Percentiles rank a stretch among this genome's conserved stretches.
These are phyloP conservation scores for Dendroctonus ponderosae DNA, from an alignment of 1,140 invertebrate genomes.

Conservation along the genomic window DNA sequence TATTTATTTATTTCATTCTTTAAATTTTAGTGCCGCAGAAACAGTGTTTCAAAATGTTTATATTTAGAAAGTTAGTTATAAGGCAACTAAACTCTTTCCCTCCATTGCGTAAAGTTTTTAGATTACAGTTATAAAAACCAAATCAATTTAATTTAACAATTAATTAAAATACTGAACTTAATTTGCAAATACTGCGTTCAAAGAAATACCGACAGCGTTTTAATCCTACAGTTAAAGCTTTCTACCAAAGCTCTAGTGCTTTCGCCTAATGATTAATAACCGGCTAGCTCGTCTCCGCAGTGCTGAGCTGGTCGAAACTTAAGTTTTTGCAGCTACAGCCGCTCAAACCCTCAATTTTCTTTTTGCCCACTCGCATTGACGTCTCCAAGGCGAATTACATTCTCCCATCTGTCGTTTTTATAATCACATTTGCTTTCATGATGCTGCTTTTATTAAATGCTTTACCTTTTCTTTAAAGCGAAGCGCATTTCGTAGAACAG, in stretches of 20 bases:
- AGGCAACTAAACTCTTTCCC: no score
- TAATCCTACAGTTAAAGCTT: no score
- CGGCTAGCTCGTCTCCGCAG: constrained; percentile 9
- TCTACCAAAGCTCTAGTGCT: constrained; percentile 18
- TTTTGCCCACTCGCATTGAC: constrained; percentile 28
- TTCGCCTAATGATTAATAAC: constrained; percentile 23
- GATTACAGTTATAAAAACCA: no score
- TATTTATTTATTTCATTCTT: no score
- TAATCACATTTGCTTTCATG: constrained; percentile 30
- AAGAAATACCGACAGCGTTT: no score
- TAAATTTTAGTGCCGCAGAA: no score
- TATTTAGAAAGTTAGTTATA: no score
- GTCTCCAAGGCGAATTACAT: constrained; percentile 28
- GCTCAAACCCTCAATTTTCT: constrained; percentile 31
- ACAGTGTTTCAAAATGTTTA: no score
- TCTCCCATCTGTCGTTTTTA: constrained; percentile 26
- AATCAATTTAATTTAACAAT: no score
- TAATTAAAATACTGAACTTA: no score
- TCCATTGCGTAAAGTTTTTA: no score
- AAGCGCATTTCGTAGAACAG: background rate
- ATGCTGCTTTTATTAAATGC: constrained; percentile 28
- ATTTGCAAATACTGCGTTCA: no score
- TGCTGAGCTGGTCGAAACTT: constrained; percentile 20
- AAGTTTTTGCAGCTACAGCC: constrained; percentile 15
- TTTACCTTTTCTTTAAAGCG: constrained; percentile 24